Base-by-base conservation (phyloP, 2,113 vertebrate genomes). In the Ia io region DNA sequence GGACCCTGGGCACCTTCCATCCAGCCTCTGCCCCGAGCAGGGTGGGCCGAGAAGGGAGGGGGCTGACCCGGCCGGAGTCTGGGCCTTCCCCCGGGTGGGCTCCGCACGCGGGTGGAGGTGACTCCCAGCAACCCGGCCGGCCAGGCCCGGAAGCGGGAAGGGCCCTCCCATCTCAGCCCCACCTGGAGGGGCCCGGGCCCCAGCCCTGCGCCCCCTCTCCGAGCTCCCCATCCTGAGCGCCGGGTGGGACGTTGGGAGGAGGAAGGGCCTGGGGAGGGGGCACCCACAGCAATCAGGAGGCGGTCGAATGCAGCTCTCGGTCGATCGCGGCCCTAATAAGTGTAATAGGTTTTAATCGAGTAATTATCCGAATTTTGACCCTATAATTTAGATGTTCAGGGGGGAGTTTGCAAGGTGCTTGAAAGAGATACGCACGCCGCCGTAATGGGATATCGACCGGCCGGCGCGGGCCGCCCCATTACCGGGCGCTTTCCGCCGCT, bases 351-450 rank as follows among this genome's bases (percentile, higher is more conserved):
- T 99, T 99, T 99, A 99, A 99, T 99, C 98, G 98, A 99, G 99
- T 99, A 99, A 99, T 99, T 99, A 99, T 99, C 99, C 98, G 99
- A 99, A 99, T 99, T 99, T 98, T 99, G 98, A 98, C 98, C 99
- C 98, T 99, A 98, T 99, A 99, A 99, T 99, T 99, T 99, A 99
- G 98, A 99, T 98, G 99, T 99, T 99, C 98, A 98, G 98, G 98
- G 98, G 98, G 98, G 98, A 98, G 98, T 98, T 98, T 98, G 98
- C 99, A 98, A 99, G 99, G 98, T 99, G 99, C 98, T 98, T 99
- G 98, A 99, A 99, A 99, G 99, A 99, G 99, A 99, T 99, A 99
- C 98, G 98, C 98, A 98, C 97, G 97, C 98, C 98, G 99, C 99
- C 98, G 99, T 99, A 99, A 99, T 99, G 99, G 99, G 98, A 99